Percentiles rank a stretch among this genome's conserved stretches.
Evolutionary conservation across 2,113 vertebrate species (phyloP).

Genomic region (Prionailurus viverrinus): DNA sequence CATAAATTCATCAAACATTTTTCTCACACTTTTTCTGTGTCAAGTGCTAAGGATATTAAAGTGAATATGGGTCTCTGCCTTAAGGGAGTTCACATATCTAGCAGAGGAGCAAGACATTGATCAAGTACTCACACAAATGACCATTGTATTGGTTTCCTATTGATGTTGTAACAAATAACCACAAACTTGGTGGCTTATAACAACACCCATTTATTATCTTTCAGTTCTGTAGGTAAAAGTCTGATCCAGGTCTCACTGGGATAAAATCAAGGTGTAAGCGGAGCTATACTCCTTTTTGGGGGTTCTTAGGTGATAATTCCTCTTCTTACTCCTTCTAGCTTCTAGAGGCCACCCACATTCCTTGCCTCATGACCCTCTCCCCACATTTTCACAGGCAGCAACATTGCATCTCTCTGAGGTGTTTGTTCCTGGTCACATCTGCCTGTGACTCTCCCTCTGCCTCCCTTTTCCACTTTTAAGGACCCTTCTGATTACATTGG

Average conservation of each 20-base stretch:
- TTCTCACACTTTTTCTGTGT: background rate
- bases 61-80: background rate
- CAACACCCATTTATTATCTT: background rate
- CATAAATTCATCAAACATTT: constrained; percentile 34
- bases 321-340: background rate
- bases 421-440: background rate
- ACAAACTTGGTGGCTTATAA: background rate
- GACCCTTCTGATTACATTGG: background rate
- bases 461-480: background rate
- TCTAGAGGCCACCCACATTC: background rate
- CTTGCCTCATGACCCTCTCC: background rate
- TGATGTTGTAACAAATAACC: background rate
- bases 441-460: background rate
- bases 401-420: background rate
- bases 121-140: constrained; percentile 38
- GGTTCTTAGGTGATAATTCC: background rate
- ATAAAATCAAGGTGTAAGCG: background rate
- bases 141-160: constrained; percentile 31
- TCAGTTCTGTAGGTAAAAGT: background rate
- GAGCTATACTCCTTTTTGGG: background rate
- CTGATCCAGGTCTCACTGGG: background rate
- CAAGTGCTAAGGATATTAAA: constrained; percentile 20
- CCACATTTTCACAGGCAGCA: background rate
- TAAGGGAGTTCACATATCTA: background rate
- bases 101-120: background rate